Evolutionary conservation across 2,797 vertebrate species (phyloP), one percentile per base, ranked within the genome.

Genomic region (Orestias chungarensis): DNA sequence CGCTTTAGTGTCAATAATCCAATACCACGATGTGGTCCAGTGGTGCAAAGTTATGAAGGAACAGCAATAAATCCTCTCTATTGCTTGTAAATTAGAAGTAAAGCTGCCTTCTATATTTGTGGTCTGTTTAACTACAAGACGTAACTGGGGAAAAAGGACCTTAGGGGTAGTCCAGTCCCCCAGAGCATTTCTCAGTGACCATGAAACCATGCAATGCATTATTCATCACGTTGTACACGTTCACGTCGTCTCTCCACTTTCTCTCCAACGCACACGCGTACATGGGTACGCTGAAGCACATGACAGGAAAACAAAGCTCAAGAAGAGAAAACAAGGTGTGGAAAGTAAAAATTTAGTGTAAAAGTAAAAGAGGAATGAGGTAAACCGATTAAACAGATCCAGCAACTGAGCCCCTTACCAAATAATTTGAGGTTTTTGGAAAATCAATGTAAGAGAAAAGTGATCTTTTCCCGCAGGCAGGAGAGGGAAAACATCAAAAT

Each of bases 151-250:
- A 57, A 69, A 71, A 76, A 69, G 69, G 77, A 79, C 89, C 85
- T 43, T n/a, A 71, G 88, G 88, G 88, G 70, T 75, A 82, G 82
- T 82, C 87, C 86, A 79, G 68, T 76, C 80, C 78, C n/a, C 76
- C 62, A 66, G 75, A 11, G 83, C 84, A 81, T 76, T 83, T 88
- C 85, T 86, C 67, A 10, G 86, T 87, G 89, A 85, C 88, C 88
- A 87, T 87, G 83, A 91, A 91, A 90, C 88, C 87, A 87, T 87
- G 83, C 66, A 42, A 90, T 93, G 82, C 68, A 92, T 91, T 89
- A 90, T 91, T 91, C 87, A 92, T 85, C 0, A 70, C 27, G 75
- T 81, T 70, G 78, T n/a, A 75, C 69, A 71, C 68, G n/a, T 64
- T 79, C 68, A 18, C 75, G 27, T 20, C 23, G 52, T 20, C 35